Conservation (phyloP, 2,797 vertebrate genomes). For the Novumbra hubbsi region DNA sequence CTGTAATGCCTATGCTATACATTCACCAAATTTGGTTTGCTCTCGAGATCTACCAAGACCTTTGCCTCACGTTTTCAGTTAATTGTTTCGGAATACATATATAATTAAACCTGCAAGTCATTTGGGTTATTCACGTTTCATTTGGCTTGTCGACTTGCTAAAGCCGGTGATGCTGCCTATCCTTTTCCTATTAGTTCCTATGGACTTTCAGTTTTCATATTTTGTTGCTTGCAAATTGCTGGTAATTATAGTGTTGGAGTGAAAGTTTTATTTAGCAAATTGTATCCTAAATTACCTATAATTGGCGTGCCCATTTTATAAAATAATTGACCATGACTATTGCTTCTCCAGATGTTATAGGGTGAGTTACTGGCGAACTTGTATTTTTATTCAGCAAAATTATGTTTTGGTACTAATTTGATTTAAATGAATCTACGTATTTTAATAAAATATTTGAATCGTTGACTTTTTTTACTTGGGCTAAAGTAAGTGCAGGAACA, state of each 20-base stretch:
- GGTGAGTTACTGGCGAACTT: slow-evolving; percentile 36
- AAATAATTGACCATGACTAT: slow-evolving; percentile 63
- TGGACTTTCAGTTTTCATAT: slow-evolving; percentile 32
- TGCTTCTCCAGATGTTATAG: slow-evolving; percentile 65
- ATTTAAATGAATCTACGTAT: too few species aligned
- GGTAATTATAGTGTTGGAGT: slow-evolving; percentile 60
- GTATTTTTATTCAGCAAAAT: neutral
- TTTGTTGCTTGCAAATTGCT: slow-evolving; percentile 66
- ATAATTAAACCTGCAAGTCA: slow-evolving; percentile 16
- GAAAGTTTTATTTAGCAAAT: slow-evolving; percentile 70
- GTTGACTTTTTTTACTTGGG: too few species aligned
- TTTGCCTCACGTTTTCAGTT: neutral
- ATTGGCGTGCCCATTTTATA: slow-evolving; percentile 66
- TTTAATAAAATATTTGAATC: too few species aligned
- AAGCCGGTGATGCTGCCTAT: neutral
- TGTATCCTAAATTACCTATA: slow-evolving; percentile 67
- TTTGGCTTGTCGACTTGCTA: neutral
- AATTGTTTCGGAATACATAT: neutral
- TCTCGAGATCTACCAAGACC: neutral
- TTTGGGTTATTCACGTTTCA: slow-evolving; percentile 10
- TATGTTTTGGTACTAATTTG: neutral
- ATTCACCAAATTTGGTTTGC: neutral
- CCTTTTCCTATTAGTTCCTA: slow-evolving; percentile 4
- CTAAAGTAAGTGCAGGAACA: too few species aligned
- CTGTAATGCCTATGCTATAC: neutral